These are phyloP conservation scores for Chironomus tentans DNA, from an alignment of 2,888 invertebrate genomes.

Conservation along the genomic window DNA sequence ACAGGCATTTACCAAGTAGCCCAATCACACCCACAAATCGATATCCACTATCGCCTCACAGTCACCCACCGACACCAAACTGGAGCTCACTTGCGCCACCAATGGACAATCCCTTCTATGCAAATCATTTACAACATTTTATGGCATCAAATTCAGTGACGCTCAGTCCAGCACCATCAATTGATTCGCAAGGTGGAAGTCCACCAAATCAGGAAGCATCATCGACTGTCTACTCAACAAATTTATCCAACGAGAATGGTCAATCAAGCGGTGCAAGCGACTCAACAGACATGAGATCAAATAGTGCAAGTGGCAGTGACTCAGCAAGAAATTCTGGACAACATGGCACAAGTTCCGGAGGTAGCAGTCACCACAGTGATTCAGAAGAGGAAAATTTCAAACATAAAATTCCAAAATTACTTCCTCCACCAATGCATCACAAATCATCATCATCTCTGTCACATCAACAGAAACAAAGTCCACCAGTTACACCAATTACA, in stretches of 20 bases:
- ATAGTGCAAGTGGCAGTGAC: constrained; percentile 30
- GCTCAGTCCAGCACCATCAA: constrained; percentile 80
- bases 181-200: constrained; percentile 78
- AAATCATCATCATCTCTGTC: constrained; percentile 47
- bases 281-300: neutral
- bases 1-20: constrained; percentile 68
- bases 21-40: constrained; percentile 76
- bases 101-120: constrained; percentile 41
- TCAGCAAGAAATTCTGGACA: constrained; percentile 28
- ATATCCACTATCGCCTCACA: constrained; percentile 71
- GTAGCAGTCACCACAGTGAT: constrained; percentile 62
- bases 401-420: constrained; percentile 33
- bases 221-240: constrained; percentile 29
- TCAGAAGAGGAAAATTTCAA: constrained; percentile 63
- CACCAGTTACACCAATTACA: constrained; percentile 55
- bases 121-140: constrained; percentile 58
- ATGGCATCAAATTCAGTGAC: constrained; percentile 81
- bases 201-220: constrained; percentile 66
- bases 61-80: constrained; percentile 71
- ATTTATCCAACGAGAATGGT: constrained; percentile 28
- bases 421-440: constrained; percentile 45
- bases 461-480: constrained; percentile 42
- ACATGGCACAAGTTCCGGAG: constrained; percentile 33
- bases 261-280: constrained; percentile 2
- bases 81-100: constrained; percentile 52